Evolutionary conservation across 1,140 invertebrate species (phyloP).

Genomic region (Thaumatotibia leucotreta): DNA sequence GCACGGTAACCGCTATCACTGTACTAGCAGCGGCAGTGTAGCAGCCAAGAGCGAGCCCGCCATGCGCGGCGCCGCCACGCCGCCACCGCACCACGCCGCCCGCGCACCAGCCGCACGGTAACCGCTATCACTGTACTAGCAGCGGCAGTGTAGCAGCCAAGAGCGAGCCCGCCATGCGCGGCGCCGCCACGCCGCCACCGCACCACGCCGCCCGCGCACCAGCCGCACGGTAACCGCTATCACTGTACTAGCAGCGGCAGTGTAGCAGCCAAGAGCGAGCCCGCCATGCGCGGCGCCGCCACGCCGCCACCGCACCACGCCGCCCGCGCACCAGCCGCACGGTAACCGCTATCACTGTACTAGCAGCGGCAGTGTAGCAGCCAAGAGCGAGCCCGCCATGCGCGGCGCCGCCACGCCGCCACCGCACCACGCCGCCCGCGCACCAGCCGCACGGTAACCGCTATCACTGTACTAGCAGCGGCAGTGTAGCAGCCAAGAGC

Average conservation of each 20-base stretch:
- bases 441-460: conserved; percentile 58
- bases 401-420: conserved; percentile 57
- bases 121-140: neutral
- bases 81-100: conserved; percentile 68
- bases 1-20: conserved; percentile 41
- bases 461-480: neutral
- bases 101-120: conserved; percentile 58
- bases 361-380: too few species aligned
- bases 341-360: conserved; percentile 28
- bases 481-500: too few species aligned
- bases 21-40: too few species aligned
- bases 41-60: neutral
- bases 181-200: conserved; percentile 58
- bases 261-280: too few species aligned
- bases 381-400: conserved; percentile 18
- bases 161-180: conserved; percentile 30
- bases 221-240: conserved; percentile 47
- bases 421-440: conserved; percentile 66
- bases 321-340: conserved; percentile 59
- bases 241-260: neutral
- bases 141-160: too few species aligned
- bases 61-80: conserved; percentile 54
- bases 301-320: conserved; percentile 67
- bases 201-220: conserved; percentile 65
- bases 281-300: conserved; percentile 43